These are phyloP conservation scores for Clepsis dumicolana DNA, from an alignment of 2,888 invertebrate genomes.

Conservation along the genomic window DNA sequence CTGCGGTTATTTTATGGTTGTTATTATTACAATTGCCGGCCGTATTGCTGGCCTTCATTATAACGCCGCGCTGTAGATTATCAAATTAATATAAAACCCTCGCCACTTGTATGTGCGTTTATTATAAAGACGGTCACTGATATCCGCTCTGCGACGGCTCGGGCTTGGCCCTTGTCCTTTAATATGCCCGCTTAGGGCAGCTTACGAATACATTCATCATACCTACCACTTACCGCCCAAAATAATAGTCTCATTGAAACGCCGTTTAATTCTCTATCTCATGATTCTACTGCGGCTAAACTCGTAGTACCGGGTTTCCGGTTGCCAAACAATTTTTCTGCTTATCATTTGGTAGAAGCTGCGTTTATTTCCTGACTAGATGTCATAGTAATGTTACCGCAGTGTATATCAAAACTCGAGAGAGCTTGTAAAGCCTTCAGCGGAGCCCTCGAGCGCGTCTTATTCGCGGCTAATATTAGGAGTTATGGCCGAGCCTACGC, in stretches of 20 bases:
- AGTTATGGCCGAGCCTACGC: constrained; percentile 57
- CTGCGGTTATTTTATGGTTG: constrained; percentile 48
- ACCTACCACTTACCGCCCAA: constrained; percentile 27
- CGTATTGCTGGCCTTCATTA: constrained; percentile 34
- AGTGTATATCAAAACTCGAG: constrained; percentile 13
- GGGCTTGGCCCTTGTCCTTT: constrained; percentile 29
- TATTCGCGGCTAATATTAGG: constrained; percentile 67
- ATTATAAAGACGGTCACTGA: constrained; percentile 29
- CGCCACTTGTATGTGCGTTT: constrained; percentile 14
- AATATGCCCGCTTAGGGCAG: constrained; percentile 34
- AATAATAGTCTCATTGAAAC: constrained; percentile 31
- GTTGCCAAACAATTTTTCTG: not conserved
- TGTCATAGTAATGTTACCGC: not conserved
- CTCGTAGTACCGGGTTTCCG: not conserved
- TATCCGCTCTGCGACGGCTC: constrained; percentile 25
- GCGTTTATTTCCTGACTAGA: not conserved
- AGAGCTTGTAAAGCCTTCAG: constrained; percentile 36
- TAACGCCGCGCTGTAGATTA: constrained; percentile 24
- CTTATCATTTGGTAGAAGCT: not conserved
- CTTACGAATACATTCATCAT: constrained; percentile 40
- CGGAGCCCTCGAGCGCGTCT: constrained; percentile 52
- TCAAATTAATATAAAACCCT: constrained; percentile 39
- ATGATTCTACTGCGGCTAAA: not conserved
- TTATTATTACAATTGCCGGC: constrained; percentile 40
- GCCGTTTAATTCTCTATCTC: constrained; percentile 11